Percentiles rank a stretch among this genome's conserved stretches.
Conservation (phyloP, 2,888 invertebrate genomes). For the Drosophila formosana region DNA sequence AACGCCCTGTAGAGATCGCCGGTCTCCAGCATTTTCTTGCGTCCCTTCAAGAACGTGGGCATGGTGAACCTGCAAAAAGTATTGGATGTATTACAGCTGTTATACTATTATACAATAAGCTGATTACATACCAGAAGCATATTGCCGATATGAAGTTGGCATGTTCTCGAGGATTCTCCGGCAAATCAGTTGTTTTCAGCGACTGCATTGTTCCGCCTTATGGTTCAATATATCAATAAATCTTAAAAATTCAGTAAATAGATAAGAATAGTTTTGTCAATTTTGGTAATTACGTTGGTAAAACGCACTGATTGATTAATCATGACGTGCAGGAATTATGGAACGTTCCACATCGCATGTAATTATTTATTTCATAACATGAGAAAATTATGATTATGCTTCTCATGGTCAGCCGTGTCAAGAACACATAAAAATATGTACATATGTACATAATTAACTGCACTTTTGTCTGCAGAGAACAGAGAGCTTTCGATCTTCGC, state of each 20-base stretch:
- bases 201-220: slow-evolving; percentile 80
- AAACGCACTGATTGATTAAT: slow-evolving; percentile 38
- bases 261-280: slow-evolving; percentile 11
- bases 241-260: not conserved
- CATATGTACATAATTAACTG: slow-evolving; percentile 8
- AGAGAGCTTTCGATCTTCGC: slow-evolving; percentile 1
- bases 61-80: slow-evolving; percentile 89
- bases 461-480: slow-evolving; percentile 7
- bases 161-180: slow-evolving; percentile 87
- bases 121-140: slow-evolving; percentile 86
- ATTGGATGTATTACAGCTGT: not conserved
- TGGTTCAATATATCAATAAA: not conserved
- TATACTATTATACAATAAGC: not conserved
- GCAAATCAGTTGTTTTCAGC: slow-evolving; percentile 84
- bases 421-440: not conserved
- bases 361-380: slow-evolving; percentile 15
- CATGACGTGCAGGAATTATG: not conserved
- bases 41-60: slow-evolving; percentile 91
- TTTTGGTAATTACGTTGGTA: slow-evolving; percentile 31
- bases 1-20: slow-evolving; percentile 91
- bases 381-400: slow-evolving; percentile 6
- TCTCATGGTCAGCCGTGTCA: not conserved
- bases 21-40: slow-evolving; percentile 89
- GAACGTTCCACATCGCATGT: not conserved
- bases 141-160: slow-evolving; percentile 88